These are phyloP conservation scores for Premnoplex brunnescens DNA, from an alignment of 2,797 vertebrate genomes.

Conservation along the genomic window DNA sequence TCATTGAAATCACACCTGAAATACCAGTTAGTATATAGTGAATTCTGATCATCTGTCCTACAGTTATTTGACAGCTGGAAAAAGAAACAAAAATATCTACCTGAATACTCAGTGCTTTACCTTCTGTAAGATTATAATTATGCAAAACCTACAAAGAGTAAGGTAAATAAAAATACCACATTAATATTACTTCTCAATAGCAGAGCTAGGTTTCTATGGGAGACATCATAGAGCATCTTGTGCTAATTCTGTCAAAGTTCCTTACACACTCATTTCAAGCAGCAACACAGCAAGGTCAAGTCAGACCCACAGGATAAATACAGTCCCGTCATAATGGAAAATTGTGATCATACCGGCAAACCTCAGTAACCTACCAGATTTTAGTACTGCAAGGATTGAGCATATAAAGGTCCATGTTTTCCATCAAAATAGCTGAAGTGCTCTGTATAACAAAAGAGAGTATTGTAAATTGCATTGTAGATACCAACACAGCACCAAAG, in stretches of 20 bases:
- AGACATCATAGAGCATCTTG: not conserved
- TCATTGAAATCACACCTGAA: not conserved
- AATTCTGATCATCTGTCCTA: not conserved
- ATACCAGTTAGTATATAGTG: not conserved
- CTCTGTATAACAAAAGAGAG: slow-evolving; percentile 79
- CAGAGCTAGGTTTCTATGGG: not conserved
- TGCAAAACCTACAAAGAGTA: not conserved
- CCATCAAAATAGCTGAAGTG: slow-evolving; percentile 96
- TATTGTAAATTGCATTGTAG: not conserved
- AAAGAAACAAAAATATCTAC: not conserved
- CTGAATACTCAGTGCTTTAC: not conserved
- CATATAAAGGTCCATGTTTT: slow-evolving; percentile 99
- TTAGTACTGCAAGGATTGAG: slow-evolving; percentile 98
- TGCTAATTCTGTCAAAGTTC: not conserved
- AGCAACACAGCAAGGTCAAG: not conserved
- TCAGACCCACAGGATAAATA: not conserved
- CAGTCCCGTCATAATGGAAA: not conserved
- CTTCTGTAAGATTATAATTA: not conserved
- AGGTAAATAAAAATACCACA: not conserved
- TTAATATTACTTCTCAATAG: not conserved
- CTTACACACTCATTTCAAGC: not conserved
- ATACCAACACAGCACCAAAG: not conserved
- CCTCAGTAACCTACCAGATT: slow-evolving; percentile 87
- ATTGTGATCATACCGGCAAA: not conserved
- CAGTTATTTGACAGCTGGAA: not conserved